phyloP scores from a whole-genome alignment of 2,113 vertebrate genomes.

The Odocoileus virginianus region DNA sequence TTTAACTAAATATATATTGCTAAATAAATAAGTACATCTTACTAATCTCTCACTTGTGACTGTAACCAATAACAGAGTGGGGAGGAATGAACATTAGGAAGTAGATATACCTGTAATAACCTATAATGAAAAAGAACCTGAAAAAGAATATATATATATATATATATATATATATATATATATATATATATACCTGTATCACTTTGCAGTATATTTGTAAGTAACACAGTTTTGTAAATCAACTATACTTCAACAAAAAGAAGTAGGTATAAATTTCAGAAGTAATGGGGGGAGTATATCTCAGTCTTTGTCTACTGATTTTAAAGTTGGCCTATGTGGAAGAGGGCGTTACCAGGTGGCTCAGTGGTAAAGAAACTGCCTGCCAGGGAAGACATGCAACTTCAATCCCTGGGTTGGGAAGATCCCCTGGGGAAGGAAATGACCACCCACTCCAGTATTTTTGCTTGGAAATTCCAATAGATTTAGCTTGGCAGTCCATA shows the following conservation, averaged over 20 bases:
- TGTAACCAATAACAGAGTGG: not conserved
- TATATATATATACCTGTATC: not conserved
- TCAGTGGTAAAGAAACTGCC: not conserved
- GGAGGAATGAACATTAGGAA: not conserved
- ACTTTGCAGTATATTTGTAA: not conserved
- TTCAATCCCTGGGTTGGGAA: not conserved
- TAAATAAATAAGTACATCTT: not conserved
- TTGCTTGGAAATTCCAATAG: not conserved
- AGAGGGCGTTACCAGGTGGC: not conserved
- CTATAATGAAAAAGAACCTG: not conserved
- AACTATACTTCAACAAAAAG: not conserved
- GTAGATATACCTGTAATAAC: not conserved
- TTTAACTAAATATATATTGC: not conserved
- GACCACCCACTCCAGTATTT: not conserved
- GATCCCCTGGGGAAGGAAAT: not conserved
- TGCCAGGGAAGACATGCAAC: not conserved
- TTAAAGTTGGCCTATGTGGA: not conserved
- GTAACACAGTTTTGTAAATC: not conserved
- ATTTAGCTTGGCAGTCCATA: not conserved
- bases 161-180: not conserved
- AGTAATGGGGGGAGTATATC: not conserved
- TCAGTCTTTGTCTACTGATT: not conserved
- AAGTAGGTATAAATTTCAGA: not conserved
- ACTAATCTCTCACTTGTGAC: not conserved
- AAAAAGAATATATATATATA: not conserved